Base-by-base conservation (phyloP, 2,797 vertebrate species). In the Podarcis lilfordi region DNA sequence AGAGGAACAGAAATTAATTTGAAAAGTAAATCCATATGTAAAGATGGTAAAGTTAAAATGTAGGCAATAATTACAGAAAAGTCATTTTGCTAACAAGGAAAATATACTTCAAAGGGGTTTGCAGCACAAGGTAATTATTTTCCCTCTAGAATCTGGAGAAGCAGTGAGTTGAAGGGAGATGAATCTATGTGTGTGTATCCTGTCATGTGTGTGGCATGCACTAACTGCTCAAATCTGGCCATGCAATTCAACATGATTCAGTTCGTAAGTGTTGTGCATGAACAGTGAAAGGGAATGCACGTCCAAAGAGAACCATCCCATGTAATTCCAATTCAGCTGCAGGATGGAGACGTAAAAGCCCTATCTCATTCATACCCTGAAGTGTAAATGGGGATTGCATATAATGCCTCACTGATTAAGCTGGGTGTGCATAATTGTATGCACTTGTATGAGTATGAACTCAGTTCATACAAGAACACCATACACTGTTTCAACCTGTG, bases 21-120 rank as follows among this genome's bases (percentile, higher is more conserved):
- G 93, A 93, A 93, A 95, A 94, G 92, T 93, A 94, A 95, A 95
- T 95, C 86, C 93, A 90, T 94, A 91, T 94, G 94, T 43, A 55
- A 94, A 93, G 85, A 91, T 89, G 86, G 87, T 92, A 95, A 93
- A 93, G 92, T 94, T 93, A 93, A 91, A 90, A 91, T 90, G 78
- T 84, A 86, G 91, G 92, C 85, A 92, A 91, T 94, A 92, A 93
- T 95, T 95, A 95, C 91, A 94, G 86, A 93, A 87, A 92, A 92
- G 91, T 90, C 9, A 84, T 91, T 91, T 93, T 91, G 91, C 64
- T 88, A 95, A 95, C 88, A 94, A 91, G 86, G 89, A 95, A 93
- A 86, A 90, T 87, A 84, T 91, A 86, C 92, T 94, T 61, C 88
- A 93, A 93, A 92, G 91, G n/a, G 84, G 87, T 92, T 93, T 95